Base-by-base conservation (phyloP, 2,113 vertebrate genomes). In the Heterochromis multidens region DNA sequence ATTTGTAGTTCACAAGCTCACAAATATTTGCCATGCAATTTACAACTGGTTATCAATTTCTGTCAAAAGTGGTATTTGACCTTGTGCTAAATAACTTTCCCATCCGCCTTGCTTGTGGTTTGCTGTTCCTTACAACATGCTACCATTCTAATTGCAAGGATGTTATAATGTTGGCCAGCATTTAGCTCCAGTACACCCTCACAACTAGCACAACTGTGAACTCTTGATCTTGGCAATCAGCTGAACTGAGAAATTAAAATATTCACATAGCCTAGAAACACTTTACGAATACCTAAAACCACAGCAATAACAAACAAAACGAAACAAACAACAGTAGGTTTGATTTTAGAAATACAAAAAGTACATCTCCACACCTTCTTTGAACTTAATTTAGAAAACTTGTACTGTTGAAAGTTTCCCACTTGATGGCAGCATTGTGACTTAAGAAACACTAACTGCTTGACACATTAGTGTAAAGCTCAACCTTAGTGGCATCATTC, bases 351-450 rank as follows among this genome's bases (percentile, higher is more conserved):
- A 43, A 59, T 16, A 19, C n/a, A 81, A 54, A 17, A 63, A 27
- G 17, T 29, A 21, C 2, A 27, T 2, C 21, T 16, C 3, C 3
- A 52, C 25, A 35, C 1, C 2, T 6, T 16, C 13, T 21, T 54
- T 63, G 3, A 46, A 54, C 7, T 60, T 5, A 23, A 46, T 58
- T 37, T 10, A 58, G 7, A 40, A 2, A 5, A 49, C 3, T 25
- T 90, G 92, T 83, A 92, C 85, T 89, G 37, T 67, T 31, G 6
- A 63, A 1, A 37, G 6, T 21, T 1, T 0, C 2, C 90, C 95
- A 91, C 91, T 91, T 82, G 94, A 84, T 93, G 93, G 92, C 93
- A 94, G 87, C 83, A 88, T 89, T 92, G 90, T 49, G 4, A 79
- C 79, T 88, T 79, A 33, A 80, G 37, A 88, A 56, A 27, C 13